Percentiles rank a stretch among this genome's conserved stretches.
Evolutionary conservation across 2,797 vertebrate species (phyloP).

Genomic region (Lagodon rhomboides): DNA sequence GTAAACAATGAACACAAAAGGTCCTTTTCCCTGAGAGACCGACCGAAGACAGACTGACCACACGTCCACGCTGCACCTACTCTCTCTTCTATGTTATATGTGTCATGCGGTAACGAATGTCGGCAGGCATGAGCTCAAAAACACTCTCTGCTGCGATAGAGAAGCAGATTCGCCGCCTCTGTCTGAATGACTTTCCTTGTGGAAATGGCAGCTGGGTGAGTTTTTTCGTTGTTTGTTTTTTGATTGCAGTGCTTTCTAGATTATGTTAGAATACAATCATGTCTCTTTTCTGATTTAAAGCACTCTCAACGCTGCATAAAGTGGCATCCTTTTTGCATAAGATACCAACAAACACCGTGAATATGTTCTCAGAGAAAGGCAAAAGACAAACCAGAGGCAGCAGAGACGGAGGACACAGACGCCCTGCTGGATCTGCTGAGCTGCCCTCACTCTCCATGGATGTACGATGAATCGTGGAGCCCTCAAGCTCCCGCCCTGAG

Average conservation of each 20-base stretch:
- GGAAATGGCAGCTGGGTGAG: slow-evolving; percentile 89
- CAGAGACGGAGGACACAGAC: slow-evolving; percentile 71
- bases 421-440: slow-evolving; percentile 81
- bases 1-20: slow-evolving; percentile 51
- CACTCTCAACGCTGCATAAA: not conserved
- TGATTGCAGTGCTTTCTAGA: not conserved
- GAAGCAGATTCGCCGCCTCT: slow-evolving; percentile 78
- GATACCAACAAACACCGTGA: not conserved
- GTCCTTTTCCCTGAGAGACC: not conserved
- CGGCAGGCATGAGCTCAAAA: slow-evolving; percentile 59
- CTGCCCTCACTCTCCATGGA: slow-evolving; percentile 87
- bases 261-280: not conserved
- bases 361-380: slow-evolving; percentile 74
- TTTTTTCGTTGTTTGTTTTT: not conserved
- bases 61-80: not conserved
- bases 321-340: not conserved
- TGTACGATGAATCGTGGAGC: slow-evolving; percentile 62
- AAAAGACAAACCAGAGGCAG: not conserved
- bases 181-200: slow-evolving; percentile 89
- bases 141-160: slow-evolving; percentile 76
- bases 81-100: not conserved
- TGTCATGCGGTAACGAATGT: not conserved
- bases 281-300: not conserved
- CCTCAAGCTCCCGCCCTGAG: slow-evolving; percentile 80
- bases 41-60: slow-evolving; percentile 4